Percentiles rank a stretch among this genome's conserved stretches.
These are phyloP conservation scores for Drosophila cyrtoloma DNA, from an alignment of 2,888 invertebrate species.

Conservation along the genomic window DNA sequence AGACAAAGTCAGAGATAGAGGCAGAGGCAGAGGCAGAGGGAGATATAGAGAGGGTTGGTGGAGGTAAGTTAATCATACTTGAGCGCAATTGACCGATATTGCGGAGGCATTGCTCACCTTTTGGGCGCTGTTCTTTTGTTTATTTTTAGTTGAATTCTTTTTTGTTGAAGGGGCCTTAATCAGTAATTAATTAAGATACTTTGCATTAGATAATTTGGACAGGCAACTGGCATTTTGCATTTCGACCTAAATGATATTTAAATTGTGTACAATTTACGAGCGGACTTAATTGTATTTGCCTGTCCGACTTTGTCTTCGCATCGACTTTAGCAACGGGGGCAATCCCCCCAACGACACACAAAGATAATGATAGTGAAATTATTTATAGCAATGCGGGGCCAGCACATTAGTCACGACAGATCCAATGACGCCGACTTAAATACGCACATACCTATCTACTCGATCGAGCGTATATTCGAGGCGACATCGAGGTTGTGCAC, in stretches of 20 bases:
- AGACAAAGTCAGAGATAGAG: too few species aligned
- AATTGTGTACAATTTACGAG: constrained; percentile 68
- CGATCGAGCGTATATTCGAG: background rate
- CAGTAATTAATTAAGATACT: constrained; percentile 79
- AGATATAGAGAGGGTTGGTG: background rate
- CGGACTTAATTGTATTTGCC: constrained; percentile 75
- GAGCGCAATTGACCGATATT: constrained; percentile 77
- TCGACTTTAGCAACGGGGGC: constrained; percentile 35
- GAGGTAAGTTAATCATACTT: constrained; percentile 67
- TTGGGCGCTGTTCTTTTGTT: constrained; percentile 34
- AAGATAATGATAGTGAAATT: constrained; percentile 64
- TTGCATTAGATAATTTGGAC: constrained; percentile 68
- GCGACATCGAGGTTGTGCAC: background rate
- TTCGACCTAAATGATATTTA: constrained; percentile 48
- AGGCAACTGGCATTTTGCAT: constrained; percentile 44
- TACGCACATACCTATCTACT: background rate
- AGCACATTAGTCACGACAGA: constrained; percentile 59
- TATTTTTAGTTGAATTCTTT: constrained; percentile 12
- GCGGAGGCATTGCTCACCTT: constrained; percentile 52
- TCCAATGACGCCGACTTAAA: constrained; percentile 22
- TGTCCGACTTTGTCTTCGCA: constrained; percentile 64
- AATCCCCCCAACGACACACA: constrained; percentile 42
- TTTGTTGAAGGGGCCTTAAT: constrained; percentile 37
- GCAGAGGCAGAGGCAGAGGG: background rate
- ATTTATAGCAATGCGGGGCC: constrained; percentile 61